A percentile compares a stretch with the other conserved stretches of the same genome.
phyloP scores from a whole-genome alignment of 1,140 invertebrate species.

The Euura saliciscinereae region DNA sequence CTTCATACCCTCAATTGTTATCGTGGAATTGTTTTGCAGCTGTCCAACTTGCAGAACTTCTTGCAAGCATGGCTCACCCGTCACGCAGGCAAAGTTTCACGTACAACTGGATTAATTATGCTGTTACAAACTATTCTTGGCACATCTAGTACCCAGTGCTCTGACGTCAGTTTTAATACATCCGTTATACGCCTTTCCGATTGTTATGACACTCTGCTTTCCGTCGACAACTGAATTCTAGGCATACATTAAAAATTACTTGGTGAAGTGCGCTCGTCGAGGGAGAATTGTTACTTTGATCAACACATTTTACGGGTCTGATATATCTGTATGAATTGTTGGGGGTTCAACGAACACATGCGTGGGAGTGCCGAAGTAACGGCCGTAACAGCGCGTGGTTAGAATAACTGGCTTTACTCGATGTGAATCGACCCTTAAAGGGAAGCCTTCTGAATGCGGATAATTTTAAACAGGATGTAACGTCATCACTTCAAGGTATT shows the following conservation, averaged over 20 bases:
- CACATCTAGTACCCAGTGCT: background rate
- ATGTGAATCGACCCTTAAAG: background rate
- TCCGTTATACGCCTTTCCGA: background rate
- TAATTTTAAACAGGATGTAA: background rate
- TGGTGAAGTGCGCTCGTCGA: too few species aligned
- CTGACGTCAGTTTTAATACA: background rate
- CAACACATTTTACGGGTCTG: too few species aligned
- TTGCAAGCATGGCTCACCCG: background rate
- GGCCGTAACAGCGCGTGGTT: background rate
- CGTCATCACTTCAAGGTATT: conserved; percentile 4
- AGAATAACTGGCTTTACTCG: background rate
- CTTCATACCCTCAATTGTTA: background rate
- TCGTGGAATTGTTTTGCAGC: conserved; percentile 1
- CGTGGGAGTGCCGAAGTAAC: background rate
- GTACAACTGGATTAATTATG: background rate
- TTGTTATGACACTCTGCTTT: too few species aligned
- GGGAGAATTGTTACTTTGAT: too few species aligned
- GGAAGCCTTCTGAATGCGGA: background rate
- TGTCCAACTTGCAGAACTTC: background rate
- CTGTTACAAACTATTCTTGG: background rate
- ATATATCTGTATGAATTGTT: too few species aligned
- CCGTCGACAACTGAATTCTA: too few species aligned
- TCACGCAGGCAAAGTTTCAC: background rate
- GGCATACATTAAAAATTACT: too few species aligned
- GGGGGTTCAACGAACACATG: too few species aligned